phyloP scores from a whole-genome alignment of 1,140 invertebrate species.

The Cydia amplana region DNA sequence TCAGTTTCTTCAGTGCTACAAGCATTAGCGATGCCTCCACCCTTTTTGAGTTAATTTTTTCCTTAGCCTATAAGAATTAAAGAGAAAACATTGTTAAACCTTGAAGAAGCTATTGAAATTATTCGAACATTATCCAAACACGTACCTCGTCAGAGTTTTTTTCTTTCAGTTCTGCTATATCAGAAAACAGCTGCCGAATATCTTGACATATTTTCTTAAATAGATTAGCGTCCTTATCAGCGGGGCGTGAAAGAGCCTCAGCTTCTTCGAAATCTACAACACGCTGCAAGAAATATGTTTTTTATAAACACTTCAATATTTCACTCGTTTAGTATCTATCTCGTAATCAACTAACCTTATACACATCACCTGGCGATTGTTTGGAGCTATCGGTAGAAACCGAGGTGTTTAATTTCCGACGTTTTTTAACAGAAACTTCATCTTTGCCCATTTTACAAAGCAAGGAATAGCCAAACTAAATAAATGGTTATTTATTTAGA shows the following conservation, averaged over 20 bases:
- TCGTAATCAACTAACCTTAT: constrained; percentile 59
- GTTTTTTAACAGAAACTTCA: constrained; percentile 64
- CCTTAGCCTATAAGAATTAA: constrained; percentile 77
- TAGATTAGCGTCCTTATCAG: constrained; percentile 84
- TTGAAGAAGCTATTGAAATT: constrained; percentile 1
- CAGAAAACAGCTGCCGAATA: constrained; percentile 82
- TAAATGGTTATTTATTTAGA: neutral
- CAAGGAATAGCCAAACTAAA: neutral
- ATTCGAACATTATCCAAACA: constrained; percentile 29
- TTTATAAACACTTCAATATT: constrained; percentile 8
- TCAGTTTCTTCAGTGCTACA: constrained; percentile 92
- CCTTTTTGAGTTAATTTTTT: constrained; percentile 83
- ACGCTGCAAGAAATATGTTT: constrained; percentile 73
- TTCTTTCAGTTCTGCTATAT: constrained; percentile 84
- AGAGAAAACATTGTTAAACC: constrained; percentile 15
- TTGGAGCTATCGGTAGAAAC: constrained; percentile 56
- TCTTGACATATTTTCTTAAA: constrained; percentile 85
- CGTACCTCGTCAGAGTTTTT: constrained; percentile 77
- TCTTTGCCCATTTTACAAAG: constrained; percentile 67
- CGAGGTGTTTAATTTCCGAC: constrained; percentile 65
- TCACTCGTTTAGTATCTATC: neutral
- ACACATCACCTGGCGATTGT: constrained; percentile 63
- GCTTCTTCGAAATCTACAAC: constrained; percentile 86
- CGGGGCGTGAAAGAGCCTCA: constrained; percentile 83
- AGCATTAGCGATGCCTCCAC: constrained; percentile 87